phyloP scores from a whole-genome alignment of 2,888 invertebrate species.

The Autographa gamma region DNA sequence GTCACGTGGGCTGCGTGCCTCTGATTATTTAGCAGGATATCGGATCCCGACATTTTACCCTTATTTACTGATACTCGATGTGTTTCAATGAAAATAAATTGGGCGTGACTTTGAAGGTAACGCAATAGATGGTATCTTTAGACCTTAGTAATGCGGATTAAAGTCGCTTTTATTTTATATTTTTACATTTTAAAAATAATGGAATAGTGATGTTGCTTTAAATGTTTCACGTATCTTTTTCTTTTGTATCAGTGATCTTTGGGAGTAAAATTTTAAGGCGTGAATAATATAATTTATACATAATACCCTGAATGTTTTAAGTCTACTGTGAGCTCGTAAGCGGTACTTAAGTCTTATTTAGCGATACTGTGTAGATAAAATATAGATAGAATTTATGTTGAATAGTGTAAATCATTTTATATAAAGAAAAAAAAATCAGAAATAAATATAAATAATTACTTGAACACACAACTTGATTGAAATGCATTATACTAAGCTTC shows the following conservation, averaged over 20 bases:
- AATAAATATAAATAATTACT: no score
- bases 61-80: slow-evolving; percentile 37
- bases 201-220: no score
- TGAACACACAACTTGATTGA: no score
- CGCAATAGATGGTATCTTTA: neutral
- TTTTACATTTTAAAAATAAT: neutral
- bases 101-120: neutral
- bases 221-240: neutral
- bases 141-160: slow-evolving; percentile 4
- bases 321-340: neutral
- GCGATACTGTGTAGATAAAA: neutral
- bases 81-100: slow-evolving; percentile 25
- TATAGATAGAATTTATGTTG: no score
- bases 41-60: slow-evolving; percentile 42
- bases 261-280: neutral
- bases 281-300: neutral
- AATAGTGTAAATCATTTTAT: neutral
- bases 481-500: neutral
- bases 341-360: neutral
- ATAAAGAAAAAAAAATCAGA: no score
- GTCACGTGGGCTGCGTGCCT: slow-evolving; percentile 72
- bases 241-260: neutral
- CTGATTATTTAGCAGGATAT: slow-evolving; percentile 75
- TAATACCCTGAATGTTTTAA: neutral
- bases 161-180: neutral